Conservation (phyloP, 2,113 vertebrate species). For the Bettongia penicillata region DNA sequence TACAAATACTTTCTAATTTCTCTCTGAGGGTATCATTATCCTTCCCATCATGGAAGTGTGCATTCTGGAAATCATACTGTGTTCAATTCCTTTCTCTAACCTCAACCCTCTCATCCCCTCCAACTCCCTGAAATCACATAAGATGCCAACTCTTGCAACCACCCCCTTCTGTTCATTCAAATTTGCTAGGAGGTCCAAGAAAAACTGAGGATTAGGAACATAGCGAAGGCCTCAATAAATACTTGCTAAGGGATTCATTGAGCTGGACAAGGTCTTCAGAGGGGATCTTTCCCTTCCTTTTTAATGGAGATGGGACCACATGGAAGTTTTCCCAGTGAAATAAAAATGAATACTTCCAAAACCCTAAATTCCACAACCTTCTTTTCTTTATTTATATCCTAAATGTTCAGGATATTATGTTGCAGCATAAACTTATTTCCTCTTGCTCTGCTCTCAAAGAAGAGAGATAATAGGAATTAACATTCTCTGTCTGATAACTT, state of each 20-base stretch:
- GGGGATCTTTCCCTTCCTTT: not conserved
- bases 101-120: not conserved
- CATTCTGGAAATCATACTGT: not conserved
- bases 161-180: not conserved
- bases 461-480: slow-evolving; percentile 23
- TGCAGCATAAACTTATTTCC: not conserved
- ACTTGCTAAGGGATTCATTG: not conserved
- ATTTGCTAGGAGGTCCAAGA: not conserved
- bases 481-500: not conserved
- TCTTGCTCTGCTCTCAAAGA: slow-evolving; percentile 9
- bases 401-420: not conserved
- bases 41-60: not conserved
- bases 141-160: not conserved
- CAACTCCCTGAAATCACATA: not conserved
- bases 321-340: not conserved
- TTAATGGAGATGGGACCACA: not conserved
- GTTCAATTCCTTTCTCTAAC: not conserved
- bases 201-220: not conserved
- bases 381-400: not conserved
- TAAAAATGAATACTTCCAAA: not conserved
- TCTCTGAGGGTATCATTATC: not conserved
- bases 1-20: not conserved
- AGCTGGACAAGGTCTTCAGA: not conserved
- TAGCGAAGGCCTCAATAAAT: not conserved
- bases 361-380: slow-evolving; percentile 5